Evolutionary conservation across 2,797 vertebrate genomes (phyloP), one percentile per base, ranked within the genome.

Genomic region (Pelodytes ibericus): DNA sequence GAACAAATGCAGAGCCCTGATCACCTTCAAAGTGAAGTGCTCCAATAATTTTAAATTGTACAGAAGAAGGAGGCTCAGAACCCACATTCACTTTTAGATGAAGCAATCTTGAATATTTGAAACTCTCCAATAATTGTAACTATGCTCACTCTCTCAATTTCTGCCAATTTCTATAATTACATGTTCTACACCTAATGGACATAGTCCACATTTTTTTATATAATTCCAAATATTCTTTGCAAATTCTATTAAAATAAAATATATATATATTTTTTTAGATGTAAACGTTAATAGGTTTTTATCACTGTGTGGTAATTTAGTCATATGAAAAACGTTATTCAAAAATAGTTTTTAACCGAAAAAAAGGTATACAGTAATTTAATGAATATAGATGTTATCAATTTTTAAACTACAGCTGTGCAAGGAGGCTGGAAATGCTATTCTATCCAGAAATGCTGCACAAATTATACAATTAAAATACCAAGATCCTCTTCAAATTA

Each of bases 401-500:
- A 86, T 88, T 84, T 84, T 79, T 75, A 82, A 84, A 80, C 85
- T 87, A 79, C 57, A 80, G 73, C 84, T 87, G 82, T 84, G 80
- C 74, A 81, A 84, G 82, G 83, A 85, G 84, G 82, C 83, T 60
- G 80, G 82, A 86, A 87, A 86, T 87, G 80, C 77, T 86, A 86
- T 85, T 84, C 87, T 86, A 87, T 88, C 83, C 83, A 80, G 84
- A 86, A 88, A 88, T 84, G 83, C 80, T 84, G 84, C 82, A 86
- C 82, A 84, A 83, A 83, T 86, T 86, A 84, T 86, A 83, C 90
- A 93, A 92, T 92, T 92, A 91, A 91, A 92, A 92, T 87, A 86
- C 85, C 83, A 89, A 86, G 85, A 89, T 90, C 88, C 88, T 86
- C 83, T 90, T 89, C 87, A 91, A 91, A 93, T 92, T 91, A 91